phyloP scores from a whole-genome alignment of 2,797 vertebrate genomes.

The Smutsia temminckii region DNA sequence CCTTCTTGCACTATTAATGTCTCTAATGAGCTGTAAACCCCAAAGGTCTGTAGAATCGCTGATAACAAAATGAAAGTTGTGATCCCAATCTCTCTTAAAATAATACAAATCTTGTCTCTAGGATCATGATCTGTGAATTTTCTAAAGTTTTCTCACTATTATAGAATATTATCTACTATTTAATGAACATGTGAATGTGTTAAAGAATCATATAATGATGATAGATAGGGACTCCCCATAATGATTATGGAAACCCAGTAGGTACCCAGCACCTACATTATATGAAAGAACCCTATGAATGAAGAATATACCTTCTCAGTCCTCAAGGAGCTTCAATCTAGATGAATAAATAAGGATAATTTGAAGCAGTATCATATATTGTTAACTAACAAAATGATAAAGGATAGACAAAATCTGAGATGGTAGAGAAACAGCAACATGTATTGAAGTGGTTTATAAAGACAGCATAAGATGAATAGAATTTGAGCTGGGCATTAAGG shows the following conservation, averaged over 20 bases:
- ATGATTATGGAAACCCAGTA: not conserved
- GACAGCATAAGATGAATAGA: not conserved
- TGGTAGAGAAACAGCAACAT: not conserved
- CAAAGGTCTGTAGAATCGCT: not conserved
- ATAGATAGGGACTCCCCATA: not conserved
- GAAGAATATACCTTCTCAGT: not conserved
- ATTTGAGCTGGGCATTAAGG: not conserved
- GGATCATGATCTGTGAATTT: not conserved
- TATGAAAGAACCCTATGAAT: not conserved
- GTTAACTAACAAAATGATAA: not conserved
- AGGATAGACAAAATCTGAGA: not conserved
- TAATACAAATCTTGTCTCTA: constrained; percentile 1
- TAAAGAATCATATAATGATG: not conserved
- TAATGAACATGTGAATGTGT: not conserved
- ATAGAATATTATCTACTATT: not conserved
- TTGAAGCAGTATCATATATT: not conserved
- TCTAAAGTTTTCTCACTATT: not conserved
- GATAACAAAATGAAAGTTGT: constrained; percentile 33
- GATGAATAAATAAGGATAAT: not conserved
- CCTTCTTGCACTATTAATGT: not conserved
- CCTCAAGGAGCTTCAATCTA: not conserved
- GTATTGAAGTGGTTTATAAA: not conserved
- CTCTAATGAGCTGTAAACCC: constrained; percentile 2
- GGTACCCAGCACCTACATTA: not conserved
- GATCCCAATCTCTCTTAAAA: constrained; percentile 27